Base-by-base conservation (phyloP, 92 coral and sea anemone genomes). In the Parazoanthus darwini region DNA sequence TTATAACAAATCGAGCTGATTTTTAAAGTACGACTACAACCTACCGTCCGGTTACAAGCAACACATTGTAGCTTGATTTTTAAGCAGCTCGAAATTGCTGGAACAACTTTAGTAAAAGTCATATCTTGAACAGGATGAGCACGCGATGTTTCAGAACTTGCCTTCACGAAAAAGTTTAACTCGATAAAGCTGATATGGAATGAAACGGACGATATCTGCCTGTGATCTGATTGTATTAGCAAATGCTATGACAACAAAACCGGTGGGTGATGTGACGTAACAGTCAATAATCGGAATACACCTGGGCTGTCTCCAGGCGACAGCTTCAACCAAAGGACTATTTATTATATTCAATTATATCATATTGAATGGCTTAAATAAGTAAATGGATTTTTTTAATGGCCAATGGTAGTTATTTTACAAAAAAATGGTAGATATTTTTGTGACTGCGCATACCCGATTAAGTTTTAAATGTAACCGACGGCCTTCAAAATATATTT, bases 171-270 rank as follows among this genome's bases (percentile, higher is more conserved):
- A 78, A 6, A 37, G 48, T 5, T 29, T 73, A 43, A 29, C 37
- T 36, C 6, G 16, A 4, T 73, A 16, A 73, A 0, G 36, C 5
- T 1, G 75, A 77, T n/a, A 77, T 23, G 20, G 56, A 77, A 78
- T 16, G 56, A 77, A 22, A 77, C 76, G 15, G 38, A 39, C 13
- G 50, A 76, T 76, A 43, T 23, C 56, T 77, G 80, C 11, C 35
- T n/a, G 46, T 15, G 63, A 48, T 43, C 54, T 25, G 59, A 22
- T 22, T 78, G 15, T 22, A 51, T 79, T 29, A 48, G 38, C 59
- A 29, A 79, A 14, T 79, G 82, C 59, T 50, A 79, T 79, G 82
- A 50, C 59, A 79, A 79, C 82, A 79, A 15, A 22, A 78, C 33
- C 51, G 29, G 36, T 22, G 56, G 25, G 15, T 63, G 70, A n/a